Evolutionary conservation across 2,797 vertebrate species (phyloP), one percentile per base, ranked within the genome.

Genomic region (Melanotaenia pygmaea): DNA sequence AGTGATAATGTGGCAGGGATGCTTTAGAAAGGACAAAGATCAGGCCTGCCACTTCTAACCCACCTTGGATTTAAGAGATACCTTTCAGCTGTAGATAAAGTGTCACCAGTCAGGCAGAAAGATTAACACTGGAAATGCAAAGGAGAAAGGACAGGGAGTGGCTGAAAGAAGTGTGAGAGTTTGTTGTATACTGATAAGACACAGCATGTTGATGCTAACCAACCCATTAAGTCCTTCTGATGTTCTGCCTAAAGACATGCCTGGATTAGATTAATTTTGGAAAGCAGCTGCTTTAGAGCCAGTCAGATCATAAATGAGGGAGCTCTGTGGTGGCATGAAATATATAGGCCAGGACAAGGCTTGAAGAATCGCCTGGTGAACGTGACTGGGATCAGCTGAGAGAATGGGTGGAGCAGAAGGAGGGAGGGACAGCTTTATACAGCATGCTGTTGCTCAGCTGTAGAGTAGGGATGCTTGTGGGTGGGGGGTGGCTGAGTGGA

Each of bases 301-400:
- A 77, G 74, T 72, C 67, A 82, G 82, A 83, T 81, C 90, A 79
- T 79, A 84, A 91, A 84, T 56, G 56, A 79, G 84, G 78, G 84
- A 81, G 83, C 81, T 79, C 79, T 50, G 28, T 76, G 45, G 34
- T 84, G 77, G 82, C 69, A 68, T 77, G 80, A 86, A 80, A 89
- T 84, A 87, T 81, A 85, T 89, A 87, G 85, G 87, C 82, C 87
- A 90, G 80, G 80, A 90, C 69, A 61, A 88, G 76, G 87, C 82
- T 88, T 76, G 81, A 86, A 79, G 80, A 90, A 86, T 84, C 81
- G 79, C 79, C 87, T 86, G 88, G 70, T 91, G 85, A 91, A 91
- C 77, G 77, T 89, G 89, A 93, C 86, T 81, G 86, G 82, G 85
- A 67, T 88, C 82, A 59, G 73, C 74, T 83, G 72, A 82, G 77